Evolutionary conservation across 2,113 vertebrate species (phyloP).

Genomic region (Anolis sagrei): DNA sequence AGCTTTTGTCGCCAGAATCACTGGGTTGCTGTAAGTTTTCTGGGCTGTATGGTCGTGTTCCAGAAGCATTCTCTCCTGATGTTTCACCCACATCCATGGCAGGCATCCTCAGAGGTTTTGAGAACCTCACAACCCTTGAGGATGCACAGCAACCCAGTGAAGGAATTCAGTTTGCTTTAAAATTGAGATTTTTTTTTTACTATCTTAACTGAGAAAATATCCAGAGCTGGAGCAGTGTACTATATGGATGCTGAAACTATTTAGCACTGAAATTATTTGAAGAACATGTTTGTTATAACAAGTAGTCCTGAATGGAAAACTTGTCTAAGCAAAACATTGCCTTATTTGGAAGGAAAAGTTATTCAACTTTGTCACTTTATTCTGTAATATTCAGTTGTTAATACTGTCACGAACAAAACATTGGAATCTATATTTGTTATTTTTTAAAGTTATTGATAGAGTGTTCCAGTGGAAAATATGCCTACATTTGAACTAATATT

Average conservation of each 20-base stretch:
- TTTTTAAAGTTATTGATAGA: background rate
- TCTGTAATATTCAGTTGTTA: background rate
- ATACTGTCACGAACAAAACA: background rate
- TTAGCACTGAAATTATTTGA: background rate
- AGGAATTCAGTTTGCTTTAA: background rate
- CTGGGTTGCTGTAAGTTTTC: too few species aligned
- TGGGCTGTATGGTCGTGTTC: too few species aligned
- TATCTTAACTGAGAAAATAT: background rate
- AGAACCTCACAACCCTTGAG: too few species aligned
- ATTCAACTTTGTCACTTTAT: background rate
- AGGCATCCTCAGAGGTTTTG: too few species aligned
- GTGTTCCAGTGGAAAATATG: background rate
- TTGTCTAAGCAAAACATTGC: background rate
- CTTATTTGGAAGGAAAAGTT: background rate
- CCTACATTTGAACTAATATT: background rate
- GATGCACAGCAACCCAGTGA: too few species aligned
- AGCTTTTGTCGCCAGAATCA: too few species aligned
- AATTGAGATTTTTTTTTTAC: background rate
- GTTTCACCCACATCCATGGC: too few species aligned
- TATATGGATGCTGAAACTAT: background rate
- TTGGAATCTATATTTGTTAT: background rate
- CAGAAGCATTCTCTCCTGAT: too few species aligned
- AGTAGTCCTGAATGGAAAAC: background rate
- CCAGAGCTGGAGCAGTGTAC: background rate
- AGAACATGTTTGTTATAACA: background rate